These are phyloP conservation scores for Cyclura pinguis DNA, from an alignment of 2,797 vertebrate species.

Conservation along the genomic window DNA sequence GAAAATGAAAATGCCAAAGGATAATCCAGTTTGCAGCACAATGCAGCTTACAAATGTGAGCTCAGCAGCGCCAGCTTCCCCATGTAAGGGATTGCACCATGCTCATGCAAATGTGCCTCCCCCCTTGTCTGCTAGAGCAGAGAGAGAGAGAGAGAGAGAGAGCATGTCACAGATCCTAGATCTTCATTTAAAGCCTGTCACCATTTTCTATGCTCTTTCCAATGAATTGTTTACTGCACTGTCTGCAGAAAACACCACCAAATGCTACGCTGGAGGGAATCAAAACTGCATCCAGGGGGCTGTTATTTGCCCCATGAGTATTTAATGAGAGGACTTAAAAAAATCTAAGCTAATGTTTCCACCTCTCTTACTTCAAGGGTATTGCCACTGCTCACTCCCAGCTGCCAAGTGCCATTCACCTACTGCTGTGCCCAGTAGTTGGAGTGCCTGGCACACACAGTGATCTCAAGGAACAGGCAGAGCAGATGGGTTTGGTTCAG, in stretches of 20 bases:
- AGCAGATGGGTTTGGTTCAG: background rate
- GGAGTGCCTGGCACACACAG: constrained; percentile 1
- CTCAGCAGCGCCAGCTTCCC: constrained; percentile 5
- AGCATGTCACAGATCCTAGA: constrained; percentile 24
- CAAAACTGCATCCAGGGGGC: constrained; percentile 18
- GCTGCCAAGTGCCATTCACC: constrained; percentile 25
- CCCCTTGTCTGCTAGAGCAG: background rate
- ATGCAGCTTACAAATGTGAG: constrained; percentile 18
- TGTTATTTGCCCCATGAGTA: background rate
- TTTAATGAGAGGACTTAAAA: constrained; percentile 27
- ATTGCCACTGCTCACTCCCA: background rate
- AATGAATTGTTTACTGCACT: constrained; percentile 23
- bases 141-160: background rate
- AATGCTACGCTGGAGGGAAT: constrained; percentile 5
- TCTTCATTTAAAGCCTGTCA: constrained; percentile 43
- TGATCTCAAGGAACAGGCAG: constrained; percentile 9
- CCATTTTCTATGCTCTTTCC: constrained; percentile 22
- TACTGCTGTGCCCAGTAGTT: constrained; percentile 19
- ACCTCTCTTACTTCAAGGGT: constrained; percentile 1
- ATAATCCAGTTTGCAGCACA: constrained; percentile 22
- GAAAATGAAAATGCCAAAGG: constrained; percentile 17
- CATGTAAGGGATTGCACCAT: background rate
- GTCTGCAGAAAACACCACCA: constrained; percentile 17
- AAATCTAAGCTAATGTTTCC: constrained; percentile 12
- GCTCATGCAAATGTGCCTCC: background rate